Percentiles rank a stretch among this genome's conserved stretches.
phyloP scores from a whole-genome alignment of 30 jellyfish, hydroid and myxozoan species.

The Mastigias papua region DNA sequence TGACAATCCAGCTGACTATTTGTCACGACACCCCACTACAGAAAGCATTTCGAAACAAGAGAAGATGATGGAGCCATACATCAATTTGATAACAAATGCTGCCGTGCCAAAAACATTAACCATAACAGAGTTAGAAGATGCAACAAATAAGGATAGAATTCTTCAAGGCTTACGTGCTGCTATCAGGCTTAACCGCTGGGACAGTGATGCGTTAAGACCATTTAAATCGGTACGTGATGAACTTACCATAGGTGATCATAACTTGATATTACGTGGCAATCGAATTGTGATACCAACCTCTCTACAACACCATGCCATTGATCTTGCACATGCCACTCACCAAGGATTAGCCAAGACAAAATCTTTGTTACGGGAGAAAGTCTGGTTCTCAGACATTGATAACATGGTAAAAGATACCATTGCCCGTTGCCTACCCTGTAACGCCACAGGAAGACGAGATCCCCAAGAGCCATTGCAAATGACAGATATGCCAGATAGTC shows the following conservation, averaged over 20 bases:
- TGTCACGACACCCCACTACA: slow-evolving; percentile 33
- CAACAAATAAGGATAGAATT: background rate
- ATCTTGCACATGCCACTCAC: slow-evolving; percentile 13
- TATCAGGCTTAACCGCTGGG: slow-evolving; percentile 20
- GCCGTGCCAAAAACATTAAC: slow-evolving; percentile 14
- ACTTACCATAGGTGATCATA: slow-evolving; percentile 8
- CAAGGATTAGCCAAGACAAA: slow-evolving; percentile 58
- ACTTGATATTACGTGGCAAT: slow-evolving; percentile 8
- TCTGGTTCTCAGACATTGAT: slow-evolving; percentile 70
- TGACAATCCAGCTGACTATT: slow-evolving; percentile 30
- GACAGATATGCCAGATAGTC: slow-evolving; percentile 25
- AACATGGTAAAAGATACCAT: slow-evolving; percentile 14
- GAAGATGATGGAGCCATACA: background rate
- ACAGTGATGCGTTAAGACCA: slow-evolving; percentile 5
- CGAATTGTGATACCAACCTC: slow-evolving; percentile 10
- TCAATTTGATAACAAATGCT: background rate
- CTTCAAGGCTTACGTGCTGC: slow-evolving; percentile 8
- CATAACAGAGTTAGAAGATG: background rate
- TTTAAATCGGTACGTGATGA: slow-evolving; percentile 10
- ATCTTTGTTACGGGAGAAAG: slow-evolving; percentile 9
- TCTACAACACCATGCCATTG: background rate
- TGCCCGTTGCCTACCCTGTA: slow-evolving; percentile 64
- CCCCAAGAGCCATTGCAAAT: slow-evolving; percentile 23
- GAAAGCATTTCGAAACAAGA: background rate
- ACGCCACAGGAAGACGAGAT: slow-evolving; percentile 10